Evolutionary conservation across 2,797 vertebrate species (phyloP).

Genomic region (Mormyrops attenuatus): DNA sequence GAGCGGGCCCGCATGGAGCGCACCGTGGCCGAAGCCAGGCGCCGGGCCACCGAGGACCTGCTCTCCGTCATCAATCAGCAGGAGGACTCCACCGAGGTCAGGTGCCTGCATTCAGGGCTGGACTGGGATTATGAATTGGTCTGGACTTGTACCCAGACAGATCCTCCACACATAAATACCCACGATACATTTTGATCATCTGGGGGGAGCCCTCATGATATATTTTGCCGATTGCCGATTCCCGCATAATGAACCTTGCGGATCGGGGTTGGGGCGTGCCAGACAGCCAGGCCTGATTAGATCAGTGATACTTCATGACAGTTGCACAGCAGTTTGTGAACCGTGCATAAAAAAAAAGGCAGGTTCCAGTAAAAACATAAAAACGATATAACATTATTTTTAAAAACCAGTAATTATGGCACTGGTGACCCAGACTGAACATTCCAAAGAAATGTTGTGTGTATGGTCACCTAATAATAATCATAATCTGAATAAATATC

Average conservation of each 20-base stretch:
- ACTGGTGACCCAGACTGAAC: not conserved
- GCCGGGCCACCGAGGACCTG: slow-evolving; percentile 76
- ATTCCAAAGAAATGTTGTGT: not conserved
- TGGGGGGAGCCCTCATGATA: not conserved
- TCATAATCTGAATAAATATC: not conserved
- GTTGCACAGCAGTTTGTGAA: not conserved
- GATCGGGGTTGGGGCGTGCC: not conserved
- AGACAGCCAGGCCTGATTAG: not conserved
- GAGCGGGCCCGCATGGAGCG: slow-evolving; percentile 83
- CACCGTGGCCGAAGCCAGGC: slow-evolving; percentile 76
- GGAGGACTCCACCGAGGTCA: slow-evolving; percentile 82
- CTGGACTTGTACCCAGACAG: not conserved
- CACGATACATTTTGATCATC: not conserved
- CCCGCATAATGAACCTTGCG: too few species aligned
- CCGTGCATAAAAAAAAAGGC: not conserved
- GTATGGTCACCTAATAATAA: not conserved
- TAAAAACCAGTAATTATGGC: not conserved
- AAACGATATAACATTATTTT: not conserved
- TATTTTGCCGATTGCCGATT: not conserved
- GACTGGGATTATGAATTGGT: not conserved
- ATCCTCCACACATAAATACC: not conserved
- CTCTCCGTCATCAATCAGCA: slow-evolving; percentile 80
- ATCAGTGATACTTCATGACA: not conserved
- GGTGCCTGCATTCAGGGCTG: slow-evolving; percentile 4
- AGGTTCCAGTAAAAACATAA: not conserved